Evolutionary conservation across 2,113 vertebrate genomes (phyloP), one percentile per base, ranked within the genome.

Genomic region (Mandrillus leucophaeus): DNA sequence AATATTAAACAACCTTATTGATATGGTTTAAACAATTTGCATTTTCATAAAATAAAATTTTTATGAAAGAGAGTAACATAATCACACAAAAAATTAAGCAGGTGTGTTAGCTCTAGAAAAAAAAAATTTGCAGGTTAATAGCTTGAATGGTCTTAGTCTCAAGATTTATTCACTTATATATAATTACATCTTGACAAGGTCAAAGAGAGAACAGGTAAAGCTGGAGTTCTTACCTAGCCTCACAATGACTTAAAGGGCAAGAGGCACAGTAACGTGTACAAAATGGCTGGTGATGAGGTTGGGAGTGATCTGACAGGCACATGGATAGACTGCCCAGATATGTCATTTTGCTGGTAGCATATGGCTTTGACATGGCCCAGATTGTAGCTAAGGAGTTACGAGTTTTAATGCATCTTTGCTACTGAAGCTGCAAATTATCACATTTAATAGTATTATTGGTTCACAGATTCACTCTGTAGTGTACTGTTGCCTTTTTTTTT

Each of bases 11-110:
- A 86, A 45, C 92, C 73, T 55, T 72, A 82, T 30, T 78, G 45
- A 80, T 68, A 76, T 4, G 30, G 14, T 30, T 30, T 92, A 32
- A 70, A 22, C 14, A 72, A 86, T 75, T 73, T 88, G 45, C 23
- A 55, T 82, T 88, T 86, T 82, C 32, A 93, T 76, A 92, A 87
- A 83, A 92, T 85, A 81, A 83, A 96, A 68, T 20, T 59, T 66
- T 89, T 83, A 79, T 89, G 52, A 84, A 40, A 52, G 81, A 93
- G 85, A 57, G 25, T 16, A 75, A 75, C 20, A 86, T 72, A 52
- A 73, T 27, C 45, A 64, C 27, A 23, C 9, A 88, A 88, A 61
- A 72, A 88, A 79, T 52, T 93, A 85, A 94, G 88, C 27, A 66
- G 57, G 50, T 64, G 6, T 94, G 45, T 59, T 55, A 86, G 89